Base-by-base conservation (phyloP, 30 jellyfish, hydroid and myxozoan genomes). In the Hydractinia echinata region DNA sequence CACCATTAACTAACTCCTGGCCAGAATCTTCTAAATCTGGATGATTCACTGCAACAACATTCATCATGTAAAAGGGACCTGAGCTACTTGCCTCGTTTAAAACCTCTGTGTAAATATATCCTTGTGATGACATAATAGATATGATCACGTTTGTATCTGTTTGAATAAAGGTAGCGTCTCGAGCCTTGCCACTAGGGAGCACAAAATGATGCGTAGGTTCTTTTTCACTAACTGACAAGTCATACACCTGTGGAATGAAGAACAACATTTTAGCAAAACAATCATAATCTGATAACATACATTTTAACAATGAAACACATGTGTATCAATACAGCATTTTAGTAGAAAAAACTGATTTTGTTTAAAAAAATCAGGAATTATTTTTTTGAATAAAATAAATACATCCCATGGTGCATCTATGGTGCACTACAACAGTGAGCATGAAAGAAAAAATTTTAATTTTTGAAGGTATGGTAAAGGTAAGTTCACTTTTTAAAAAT, bases 111-210 rank as follows among this genome's bases (percentile, higher is more conserved):
- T 86, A 84, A 19, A 90, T 81, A 61, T 84, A 89, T 49, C 97
- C 97, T 58, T 90, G 97, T 4, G 97, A 90, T 51, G 97, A 90
- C 94, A 90, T 90, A 30, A 90, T 87, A 15, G 86, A 82, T 55
- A 90, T 74, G 0, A 77, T 81, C 4, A 53, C 19, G 5, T 76
- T 51, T 15, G 68, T 69, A 54, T 83, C 95, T 55, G 67, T 85
- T 51, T 69, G 81, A n/a, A 82, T 69, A 74, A 90, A 90, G 48
- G 97, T 90, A 10, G 85, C 95, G 79, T 90, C 97, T 9, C 97
- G 82, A 19, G 82, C 92, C 64, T 85, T 81, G 13, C 97, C 97
- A 58, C 97, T 89, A 44, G 97, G 95, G 15, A 90, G 90, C 66
- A 90, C 67, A 72, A 80, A 90, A 64, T 90, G 87, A 71, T 90